These are phyloP conservation scores for Pterophyllum scalare DNA, from an alignment of 2,113 vertebrate genomes.

Conservation along the genomic window DNA sequence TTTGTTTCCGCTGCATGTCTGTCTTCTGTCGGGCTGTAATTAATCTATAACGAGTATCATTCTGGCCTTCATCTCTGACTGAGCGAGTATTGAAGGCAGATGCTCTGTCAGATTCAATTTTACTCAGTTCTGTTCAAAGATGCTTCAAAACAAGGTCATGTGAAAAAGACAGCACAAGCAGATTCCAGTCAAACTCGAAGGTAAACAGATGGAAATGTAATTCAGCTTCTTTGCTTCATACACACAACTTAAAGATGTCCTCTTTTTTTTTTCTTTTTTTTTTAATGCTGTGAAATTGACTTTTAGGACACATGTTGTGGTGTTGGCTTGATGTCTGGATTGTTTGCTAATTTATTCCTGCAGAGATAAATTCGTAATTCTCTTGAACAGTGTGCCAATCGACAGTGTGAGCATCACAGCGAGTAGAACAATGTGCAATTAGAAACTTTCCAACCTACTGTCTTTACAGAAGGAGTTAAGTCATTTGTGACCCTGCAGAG, in stretches of 20 bases:
- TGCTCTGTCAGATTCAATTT: conserved; percentile 57
- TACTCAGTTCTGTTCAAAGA: neutral
- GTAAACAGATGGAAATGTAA: neutral
- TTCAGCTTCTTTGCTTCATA: neutral
- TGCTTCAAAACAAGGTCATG: conserved; percentile 39
- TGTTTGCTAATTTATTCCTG: conserved; percentile 48
- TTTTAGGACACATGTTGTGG: conserved; percentile 2
- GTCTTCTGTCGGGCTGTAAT: conserved; percentile 58
- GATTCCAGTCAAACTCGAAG: neutral
- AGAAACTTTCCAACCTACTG: conserved; percentile 38
- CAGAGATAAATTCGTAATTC: conserved; percentile 13
- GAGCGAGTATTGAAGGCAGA: conserved; percentile 37
- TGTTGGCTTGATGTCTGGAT: conserved; percentile 20
- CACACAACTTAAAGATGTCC: conserved; percentile 33
- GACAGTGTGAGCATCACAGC: conserved; percentile 44
- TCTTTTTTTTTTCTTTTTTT: neutral
- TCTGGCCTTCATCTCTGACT: conserved; percentile 44
- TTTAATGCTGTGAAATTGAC: conserved; percentile 50
- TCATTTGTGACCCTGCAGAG: conserved; percentile 50
- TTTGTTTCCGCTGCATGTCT: conserved; percentile 33
- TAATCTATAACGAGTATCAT: conserved; percentile 55
- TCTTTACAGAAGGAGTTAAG: conserved; percentile 48
- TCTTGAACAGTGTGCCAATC: conserved; percentile 29
- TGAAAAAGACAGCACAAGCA: conserved; percentile 2
- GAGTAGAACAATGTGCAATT: conserved; percentile 66